Evolutionary conservation across 2,113 vertebrate species (phyloP), one percentile per base, ranked within the genome.

Genomic region (Proterorhinus semilunaris): DNA sequence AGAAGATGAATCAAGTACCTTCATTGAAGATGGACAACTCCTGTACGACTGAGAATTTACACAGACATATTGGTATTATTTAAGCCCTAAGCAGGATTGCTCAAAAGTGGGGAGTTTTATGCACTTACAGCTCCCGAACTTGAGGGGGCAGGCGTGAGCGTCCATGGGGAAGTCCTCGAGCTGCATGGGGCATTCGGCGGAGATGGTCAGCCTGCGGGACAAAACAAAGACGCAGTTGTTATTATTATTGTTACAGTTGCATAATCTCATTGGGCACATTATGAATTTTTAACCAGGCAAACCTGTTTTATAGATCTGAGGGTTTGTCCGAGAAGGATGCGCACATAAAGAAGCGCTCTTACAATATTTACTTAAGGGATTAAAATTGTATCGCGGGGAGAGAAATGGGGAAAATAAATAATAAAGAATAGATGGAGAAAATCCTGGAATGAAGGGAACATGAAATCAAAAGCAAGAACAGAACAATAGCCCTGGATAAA

Each of bases 151-250:
- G 61, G 95, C 95, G 2, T 98, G 96, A 15, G 95, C 94, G 7
- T 98, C 96, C 96, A 98, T 98, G 4, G 96, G 96, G 86, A 98
- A 98, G 74, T 98, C 95, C 86, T 97, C 96, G 86, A 98, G 88
- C 76, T 97, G 95, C 96, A 98, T 98, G 65, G 96, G 96, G 58
- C 96, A 98, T 71, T 98, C 96, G 0, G 96, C 96, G 10, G 96
- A 94, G 74, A 98, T 97, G 5, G 96, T 98, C 80, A 98, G 77
- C 77, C 96, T 98, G 27, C 65, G 79, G 78, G 85, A 79, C n/a
- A 77, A 47, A 81, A 54, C 50, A 0, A 9, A 0, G 53, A 36
- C 27, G 27, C 27, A 36, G 27, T 36, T 36, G 4, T 36, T 10
- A 3, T 8, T 54, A 67, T 21, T 21, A 21, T 21, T n/a, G n/a